These are phyloP conservation scores for Coilia nasus DNA, from an alignment of 2,797 vertebrate species.

Conservation along the genomic window DNA sequence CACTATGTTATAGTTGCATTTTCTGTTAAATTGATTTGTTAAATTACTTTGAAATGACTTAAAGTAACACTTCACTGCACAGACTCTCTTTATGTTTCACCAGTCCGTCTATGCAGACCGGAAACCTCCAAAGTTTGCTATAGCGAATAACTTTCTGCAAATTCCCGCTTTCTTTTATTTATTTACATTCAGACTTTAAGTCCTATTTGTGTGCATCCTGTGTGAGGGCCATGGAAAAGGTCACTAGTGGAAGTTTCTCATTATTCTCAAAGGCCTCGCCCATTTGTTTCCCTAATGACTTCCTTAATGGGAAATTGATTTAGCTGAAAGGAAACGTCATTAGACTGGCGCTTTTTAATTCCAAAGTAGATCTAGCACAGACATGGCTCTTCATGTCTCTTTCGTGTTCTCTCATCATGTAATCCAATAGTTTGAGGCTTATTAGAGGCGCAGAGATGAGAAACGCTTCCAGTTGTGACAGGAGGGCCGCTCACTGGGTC, in stretches of 20 bases:
- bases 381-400: background rate
- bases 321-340: conserved; percentile 17
- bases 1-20: background rate
- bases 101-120: background rate
- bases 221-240: conserved; percentile 29
- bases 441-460: background rate
- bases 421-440: background rate
- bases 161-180: background rate
- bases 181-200: background rate
- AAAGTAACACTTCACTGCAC: background rate
- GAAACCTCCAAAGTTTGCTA: background rate
- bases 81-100: background rate
- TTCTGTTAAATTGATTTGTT: background rate
- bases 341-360: conserved; percentile 1
- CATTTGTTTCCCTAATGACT: conserved; percentile 43
- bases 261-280: conserved; percentile 38
- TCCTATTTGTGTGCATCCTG: background rate
- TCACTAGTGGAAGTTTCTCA: conserved; percentile 21
- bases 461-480: background rate
- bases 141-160: background rate
- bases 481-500: background rate
- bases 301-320: conserved; percentile 29
- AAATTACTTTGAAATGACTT: background rate
- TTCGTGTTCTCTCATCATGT: background rate
- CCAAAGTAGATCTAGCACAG: background rate